Percentiles rank a stretch among this genome's conserved stretches.
Conservation (phyloP, 2,888 invertebrate genomes). For the Artemia sinica region DNA sequence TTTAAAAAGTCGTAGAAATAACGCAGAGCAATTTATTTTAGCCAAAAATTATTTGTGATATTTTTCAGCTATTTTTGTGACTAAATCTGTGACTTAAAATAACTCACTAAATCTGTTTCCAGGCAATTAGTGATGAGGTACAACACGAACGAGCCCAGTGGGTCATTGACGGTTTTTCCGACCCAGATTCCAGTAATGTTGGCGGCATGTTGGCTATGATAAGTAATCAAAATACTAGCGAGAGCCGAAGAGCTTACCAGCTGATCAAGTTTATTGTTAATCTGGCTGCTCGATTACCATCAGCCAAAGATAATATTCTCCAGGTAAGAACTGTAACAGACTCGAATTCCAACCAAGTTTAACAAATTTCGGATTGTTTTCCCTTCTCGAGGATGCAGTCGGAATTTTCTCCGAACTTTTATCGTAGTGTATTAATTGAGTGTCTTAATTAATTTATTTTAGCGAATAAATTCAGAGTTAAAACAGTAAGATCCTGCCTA, state of each 20-base stretch:
- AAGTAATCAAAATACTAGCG: constrained; percentile 31
- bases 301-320: constrained; percentile 33
- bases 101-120: background rate
- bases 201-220: constrained; percentile 33
- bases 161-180: constrained; percentile 32
- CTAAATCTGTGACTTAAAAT: constrained; percentile 21
- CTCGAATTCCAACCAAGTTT: too few relatives aligned
- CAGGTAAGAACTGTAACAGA: constrained; percentile 24
- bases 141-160: constrained; percentile 31
- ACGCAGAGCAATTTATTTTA: too few relatives aligned
- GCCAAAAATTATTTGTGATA: too few relatives aligned
- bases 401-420: too few relatives aligned
- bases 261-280: constrained; percentile 36
- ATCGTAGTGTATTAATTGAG: too few relatives aligned
- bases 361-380: too few relatives aligned
- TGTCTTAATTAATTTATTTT: too few relatives aligned
- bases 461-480: too few relatives aligned
- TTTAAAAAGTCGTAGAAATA: too few relatives aligned
- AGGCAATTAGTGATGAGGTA: constrained; percentile 31
- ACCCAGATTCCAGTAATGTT: constrained; percentile 29
- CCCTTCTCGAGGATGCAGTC: too few relatives aligned
- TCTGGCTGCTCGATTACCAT: constrained; percentile 30
- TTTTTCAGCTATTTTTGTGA: constrained; percentile 20
- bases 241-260: constrained; percentile 35
- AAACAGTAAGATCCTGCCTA: too few relatives aligned